These are phyloP conservation scores for Caprella mutica DNA, from an alignment of 2,888 invertebrate genomes.

Conservation along the genomic window DNA sequence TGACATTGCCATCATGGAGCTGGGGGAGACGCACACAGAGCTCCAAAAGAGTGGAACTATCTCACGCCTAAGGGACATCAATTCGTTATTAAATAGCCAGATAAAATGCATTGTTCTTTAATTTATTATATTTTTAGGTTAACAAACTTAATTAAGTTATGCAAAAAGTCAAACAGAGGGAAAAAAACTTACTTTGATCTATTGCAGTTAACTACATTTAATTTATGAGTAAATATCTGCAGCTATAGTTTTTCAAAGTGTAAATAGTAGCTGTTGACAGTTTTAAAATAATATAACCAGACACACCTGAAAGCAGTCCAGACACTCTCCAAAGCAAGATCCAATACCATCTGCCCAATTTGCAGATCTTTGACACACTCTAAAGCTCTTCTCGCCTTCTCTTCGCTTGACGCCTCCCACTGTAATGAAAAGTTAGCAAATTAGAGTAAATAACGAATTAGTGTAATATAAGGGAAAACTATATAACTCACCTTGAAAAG, in stretches of 20 bases:
- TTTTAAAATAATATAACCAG: neutral
- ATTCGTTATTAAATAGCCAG: neutral
- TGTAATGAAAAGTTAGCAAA: neutral
- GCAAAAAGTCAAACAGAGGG: too few species aligned
- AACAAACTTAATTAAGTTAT: too few species aligned
- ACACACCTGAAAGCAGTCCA: conserved; percentile 22
- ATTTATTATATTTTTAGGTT: too few species aligned
- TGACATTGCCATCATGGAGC: neutral
- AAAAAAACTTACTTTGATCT: too few species aligned
- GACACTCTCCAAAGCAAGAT: conserved; percentile 21
- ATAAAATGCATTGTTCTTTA: neutral
- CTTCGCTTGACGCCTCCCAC: conserved; percentile 4
- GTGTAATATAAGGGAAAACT: neutral
- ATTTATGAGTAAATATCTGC: too few species aligned
- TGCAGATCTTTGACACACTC: conserved; percentile 17
- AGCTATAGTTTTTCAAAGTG: too few species aligned
- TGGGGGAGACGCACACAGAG: conserved; percentile 3
- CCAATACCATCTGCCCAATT: conserved; percentile 23
- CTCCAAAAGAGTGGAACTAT: conserved; percentile 10
- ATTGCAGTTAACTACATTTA: too few species aligned
- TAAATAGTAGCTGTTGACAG: neutral
- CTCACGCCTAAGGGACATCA: neutral
- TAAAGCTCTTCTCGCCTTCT: conserved; percentile 1
- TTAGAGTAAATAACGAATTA: neutral
- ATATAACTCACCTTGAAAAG: too few species aligned